phyloP scores from a whole-genome alignment of 2,113 vertebrate genomes.

The Nesoenas mayeri region DNA sequence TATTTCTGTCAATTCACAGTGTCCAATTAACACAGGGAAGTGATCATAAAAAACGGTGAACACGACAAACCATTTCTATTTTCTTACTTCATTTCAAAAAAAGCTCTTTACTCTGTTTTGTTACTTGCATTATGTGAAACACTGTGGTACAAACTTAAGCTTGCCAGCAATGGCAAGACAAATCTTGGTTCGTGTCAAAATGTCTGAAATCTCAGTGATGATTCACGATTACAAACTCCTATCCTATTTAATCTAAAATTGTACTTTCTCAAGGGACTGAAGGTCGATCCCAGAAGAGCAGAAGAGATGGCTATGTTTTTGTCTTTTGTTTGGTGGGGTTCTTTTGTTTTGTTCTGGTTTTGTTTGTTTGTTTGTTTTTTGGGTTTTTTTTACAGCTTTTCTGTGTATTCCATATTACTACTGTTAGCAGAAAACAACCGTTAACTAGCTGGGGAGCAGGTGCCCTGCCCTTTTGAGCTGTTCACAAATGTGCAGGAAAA shows the following conservation, averaged over 20 bases:
- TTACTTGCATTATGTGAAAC: not conserved
- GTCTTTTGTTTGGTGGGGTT: not conserved
- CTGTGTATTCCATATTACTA: not conserved
- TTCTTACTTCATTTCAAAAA: not conserved
- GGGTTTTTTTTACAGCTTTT: not conserved
- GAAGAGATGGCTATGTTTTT: not conserved
- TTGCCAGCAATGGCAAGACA: not conserved
- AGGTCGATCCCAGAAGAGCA: not conserved
- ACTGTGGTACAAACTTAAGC: not conserved
- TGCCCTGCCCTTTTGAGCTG: not conserved
- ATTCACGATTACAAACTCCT: not conserved
- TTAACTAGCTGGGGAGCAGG: not conserved
- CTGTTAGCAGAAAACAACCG: not conserved
- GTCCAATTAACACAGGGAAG: not conserved
- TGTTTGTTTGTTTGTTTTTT: not conserved
- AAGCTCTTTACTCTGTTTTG: not conserved
- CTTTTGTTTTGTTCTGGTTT: too few relatives aligned
- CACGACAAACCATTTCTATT: not conserved
- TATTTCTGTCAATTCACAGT: too few relatives aligned
- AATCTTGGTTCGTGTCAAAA: not conserved
- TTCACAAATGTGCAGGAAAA: not conserved
- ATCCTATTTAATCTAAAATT: not conserved
- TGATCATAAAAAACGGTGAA: not conserved
- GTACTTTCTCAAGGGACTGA: not conserved
- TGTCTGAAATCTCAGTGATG: not conserved